Evolutionary conservation across 2,888 invertebrate species (phyloP), one percentile per base, ranked within the genome.

Genomic region (Sepioteuthis lessoniana): DNA sequence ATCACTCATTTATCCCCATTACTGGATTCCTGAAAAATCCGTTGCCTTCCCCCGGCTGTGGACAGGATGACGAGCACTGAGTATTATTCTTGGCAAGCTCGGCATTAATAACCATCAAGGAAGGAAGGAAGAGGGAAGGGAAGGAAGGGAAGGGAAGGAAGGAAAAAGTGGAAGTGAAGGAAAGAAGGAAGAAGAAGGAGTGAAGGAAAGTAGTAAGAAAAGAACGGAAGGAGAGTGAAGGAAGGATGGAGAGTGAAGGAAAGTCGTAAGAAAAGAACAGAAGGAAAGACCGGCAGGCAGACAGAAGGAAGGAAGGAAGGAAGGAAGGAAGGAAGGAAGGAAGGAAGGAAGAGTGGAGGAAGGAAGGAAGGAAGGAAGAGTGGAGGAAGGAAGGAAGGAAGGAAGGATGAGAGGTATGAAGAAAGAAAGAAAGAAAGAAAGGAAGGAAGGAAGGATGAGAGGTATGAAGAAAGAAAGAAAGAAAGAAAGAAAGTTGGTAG

Each of bases 11-110:
- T 76, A 76, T 76, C 76, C 76, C 76, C 76, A 76, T 76, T 76
- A 76, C 76, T 76, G 76, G 76, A 76, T 76, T 76, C 76, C 76
- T 76, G 76, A 35, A 76, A 76, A 76, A 76, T 76, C 76, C 76
- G 76, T n/a, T 35, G n/a, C 76, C 76, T 76, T 76, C 76, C 76
- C 76, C 76, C n/a, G 76, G 76, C 76, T 35, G 76, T 76, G 76
- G 76, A 76, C 76, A 76, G n/a, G 76, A 76, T 76, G 76, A 76
- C 76, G 76, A 76, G 76, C 76, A n/a, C 13, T 76, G 76, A 55
- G 76, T 13, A 76, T 76, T 76, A 76, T 76, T 76, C n/a, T 76
- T 76, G 76, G 76, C 76, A 76, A n/a, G 76, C 76, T 76, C 76
- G n/a, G 76, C 76, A 76, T 76, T 76, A 76, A 76, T 76, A 76